Percentiles rank a stretch among this genome's conserved stretches.
These are phyloP conservation scores for Leptopilina clavipes DNA, from an alignment of 1,140 invertebrate genomes.

Conservation along the genomic window DNA sequence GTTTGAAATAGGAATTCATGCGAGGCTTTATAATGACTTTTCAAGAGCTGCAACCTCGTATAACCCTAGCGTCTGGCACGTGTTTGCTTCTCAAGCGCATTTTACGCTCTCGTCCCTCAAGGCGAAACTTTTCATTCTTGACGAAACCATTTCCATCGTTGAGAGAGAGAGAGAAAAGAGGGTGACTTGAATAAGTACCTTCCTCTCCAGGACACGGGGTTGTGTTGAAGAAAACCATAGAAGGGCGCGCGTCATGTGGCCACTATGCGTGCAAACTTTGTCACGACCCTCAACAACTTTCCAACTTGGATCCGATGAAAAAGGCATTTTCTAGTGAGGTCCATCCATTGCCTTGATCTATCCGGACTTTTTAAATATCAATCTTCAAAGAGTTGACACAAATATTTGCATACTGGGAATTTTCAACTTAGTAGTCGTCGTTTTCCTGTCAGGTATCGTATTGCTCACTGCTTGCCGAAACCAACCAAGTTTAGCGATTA, in stretches of 20 bases:
- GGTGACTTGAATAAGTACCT: not conserved
- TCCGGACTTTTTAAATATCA: too few relatives aligned
- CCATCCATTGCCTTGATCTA: not conserved
- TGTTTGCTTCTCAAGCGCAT: slow-evolving; percentile 22
- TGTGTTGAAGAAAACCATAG: slow-evolving; percentile 19
- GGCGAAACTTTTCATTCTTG: slow-evolving; percentile 14
- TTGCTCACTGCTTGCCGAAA: not conserved
- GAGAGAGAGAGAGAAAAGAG: slow-evolving; percentile 17
- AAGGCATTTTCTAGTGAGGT: not conserved
- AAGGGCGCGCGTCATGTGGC: not conserved
- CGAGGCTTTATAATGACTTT: slow-evolving; percentile 27
- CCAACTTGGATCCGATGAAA: not conserved
- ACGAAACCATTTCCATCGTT: slow-evolving; percentile 7
- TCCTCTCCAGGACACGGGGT: not conserved
- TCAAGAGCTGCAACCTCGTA: slow-evolving; percentile 11
- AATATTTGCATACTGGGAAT: too few relatives aligned
- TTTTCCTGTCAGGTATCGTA: not conserved
- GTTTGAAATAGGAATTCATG: slow-evolving; percentile 21
- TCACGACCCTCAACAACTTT: slow-evolving; percentile 1
- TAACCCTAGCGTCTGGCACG: slow-evolving; percentile 23
- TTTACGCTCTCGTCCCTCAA: slow-evolving; percentile 26
- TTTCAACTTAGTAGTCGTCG: too few relatives aligned
- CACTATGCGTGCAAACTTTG: slow-evolving; percentile 27
- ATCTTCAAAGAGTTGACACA: too few relatives aligned
- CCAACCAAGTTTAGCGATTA: not conserved